Conservation (phyloP, 2,113 vertebrate species). For the Pituophis catenifer region DNA sequence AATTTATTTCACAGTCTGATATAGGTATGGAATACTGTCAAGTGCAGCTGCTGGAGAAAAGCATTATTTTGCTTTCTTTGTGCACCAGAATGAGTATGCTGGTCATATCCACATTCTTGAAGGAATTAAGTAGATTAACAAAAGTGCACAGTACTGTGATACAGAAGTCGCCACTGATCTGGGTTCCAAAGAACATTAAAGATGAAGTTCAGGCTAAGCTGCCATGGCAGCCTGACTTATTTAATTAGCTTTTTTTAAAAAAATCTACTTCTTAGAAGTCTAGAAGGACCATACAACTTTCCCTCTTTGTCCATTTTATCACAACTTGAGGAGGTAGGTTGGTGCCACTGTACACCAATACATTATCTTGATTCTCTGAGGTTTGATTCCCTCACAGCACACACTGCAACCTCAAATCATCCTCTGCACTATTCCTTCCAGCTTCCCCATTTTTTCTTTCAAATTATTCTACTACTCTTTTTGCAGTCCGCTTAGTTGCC, state of each 20-base stretch:
- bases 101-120: neutral
- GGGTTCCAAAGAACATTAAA: neutral
- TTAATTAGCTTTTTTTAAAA: neutral
- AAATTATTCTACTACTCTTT: neutral
- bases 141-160: neutral
- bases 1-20: slow-evolving; percentile 65
- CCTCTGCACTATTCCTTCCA: neutral
- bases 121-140: neutral
- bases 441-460: neutral
- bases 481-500: neutral
- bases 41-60: slow-evolving; percentile 13
- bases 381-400: neutral
- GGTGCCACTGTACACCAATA: neutral
- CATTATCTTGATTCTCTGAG: neutral
- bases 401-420: neutral
- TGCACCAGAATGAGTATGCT: neutral
- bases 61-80: neutral
- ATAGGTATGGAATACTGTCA: slow-evolving; percentile 36
- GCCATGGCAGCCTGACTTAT: neutral
- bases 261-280: neutral
- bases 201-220: neutral
- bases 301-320: neutral
- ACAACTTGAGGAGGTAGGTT: neutral
- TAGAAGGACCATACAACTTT: neutral
- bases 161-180: rapidly evolving